phyloP scores from a whole-genome alignment of 2,888 invertebrate genomes.

The Eristalis pertinax region DNA sequence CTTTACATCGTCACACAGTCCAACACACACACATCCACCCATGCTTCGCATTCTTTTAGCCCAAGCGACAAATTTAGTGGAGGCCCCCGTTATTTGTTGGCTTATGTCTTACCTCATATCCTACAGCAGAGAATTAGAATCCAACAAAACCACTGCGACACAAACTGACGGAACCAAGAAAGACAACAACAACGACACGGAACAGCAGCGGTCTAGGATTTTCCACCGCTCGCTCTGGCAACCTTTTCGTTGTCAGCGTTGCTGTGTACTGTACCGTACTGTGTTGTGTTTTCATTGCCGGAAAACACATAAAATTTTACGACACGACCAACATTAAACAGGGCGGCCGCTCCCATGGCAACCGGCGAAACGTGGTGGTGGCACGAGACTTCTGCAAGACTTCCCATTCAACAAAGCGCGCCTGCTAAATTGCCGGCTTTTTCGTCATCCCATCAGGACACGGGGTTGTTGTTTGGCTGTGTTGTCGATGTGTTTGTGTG shows the following conservation, averaged over 20 bases:
- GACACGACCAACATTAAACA: slow-evolving; percentile 78
- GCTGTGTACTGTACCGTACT: slow-evolving; percentile 42
- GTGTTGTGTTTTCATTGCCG: slow-evolving; percentile 76
- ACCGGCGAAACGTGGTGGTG: slow-evolving; percentile 53
- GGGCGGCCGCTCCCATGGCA: slow-evolving; percentile 74
- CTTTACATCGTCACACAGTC: neutral
- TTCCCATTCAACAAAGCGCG: slow-evolving; percentile 49
- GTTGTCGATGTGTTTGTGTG: no score
- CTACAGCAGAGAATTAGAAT: slow-evolving; percentile 1
- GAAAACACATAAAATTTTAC: slow-evolving; percentile 81
- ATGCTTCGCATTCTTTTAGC: neutral
- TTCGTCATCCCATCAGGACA: slow-evolving; percentile 39
- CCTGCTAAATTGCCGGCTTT: slow-evolving; percentile 60
- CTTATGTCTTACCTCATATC: slow-evolving; percentile 12
- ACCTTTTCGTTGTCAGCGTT: slow-evolving; percentile 56
- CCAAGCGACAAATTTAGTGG: neutral
- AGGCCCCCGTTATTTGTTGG: neutral
- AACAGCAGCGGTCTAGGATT: neutral
- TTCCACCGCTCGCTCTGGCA: neutral
- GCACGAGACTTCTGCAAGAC: slow-evolving; percentile 54
- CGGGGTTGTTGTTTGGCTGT: neutral
- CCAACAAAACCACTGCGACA: neutral
- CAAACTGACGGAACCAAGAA: neutral
- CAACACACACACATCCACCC: neutral
- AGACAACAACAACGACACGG: neutral